Conservation (phyloP, 2,888 invertebrate genomes). For the Synanthedon formicaeformis region DNA sequence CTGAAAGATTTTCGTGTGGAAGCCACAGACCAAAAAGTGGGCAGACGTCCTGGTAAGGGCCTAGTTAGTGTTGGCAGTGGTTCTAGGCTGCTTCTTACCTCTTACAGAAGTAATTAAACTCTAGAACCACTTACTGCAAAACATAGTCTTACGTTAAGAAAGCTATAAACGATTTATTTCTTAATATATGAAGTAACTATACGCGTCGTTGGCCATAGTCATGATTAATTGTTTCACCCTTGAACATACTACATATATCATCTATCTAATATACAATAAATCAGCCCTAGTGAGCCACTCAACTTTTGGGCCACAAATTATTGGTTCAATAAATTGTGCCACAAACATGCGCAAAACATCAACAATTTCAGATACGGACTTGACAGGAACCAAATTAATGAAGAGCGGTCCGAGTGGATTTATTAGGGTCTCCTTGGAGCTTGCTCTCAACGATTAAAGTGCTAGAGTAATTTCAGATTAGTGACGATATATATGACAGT, state of each 20-base stretch:
- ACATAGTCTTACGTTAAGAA: no score
- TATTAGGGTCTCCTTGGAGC: conserved; percentile 40
- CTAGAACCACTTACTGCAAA: no score
- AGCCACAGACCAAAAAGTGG: no score
- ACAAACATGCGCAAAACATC: conserved; percentile 59
- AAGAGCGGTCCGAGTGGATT: conserved; percentile 51
- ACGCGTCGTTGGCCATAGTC: neutral
- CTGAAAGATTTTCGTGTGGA: no score
- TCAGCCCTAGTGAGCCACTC: conserved; percentile 20
- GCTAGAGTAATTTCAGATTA: conserved; percentile 13
- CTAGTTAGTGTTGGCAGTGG: no score
- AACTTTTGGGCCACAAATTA: conserved; percentile 42
- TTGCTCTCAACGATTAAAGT: conserved; percentile 28
- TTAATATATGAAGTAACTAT: no score
- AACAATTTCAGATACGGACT: conserved; percentile 58
- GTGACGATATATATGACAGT: neutral
- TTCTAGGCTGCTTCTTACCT: no score
- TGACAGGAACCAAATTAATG: conserved; percentile 59
- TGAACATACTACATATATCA: neutral
- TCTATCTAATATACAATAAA: conserved; percentile 14
- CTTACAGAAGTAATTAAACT: no score
- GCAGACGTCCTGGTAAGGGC: no score
- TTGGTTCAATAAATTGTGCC: conserved; percentile 49
- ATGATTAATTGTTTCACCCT: neutral
- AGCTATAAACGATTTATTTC: no score